Percentiles rank a stretch among this genome's conserved stretches.
Evolutionary conservation across 2,797 vertebrate genomes (phyloP).

Genomic region (Chromobotia macracanthus): DNA sequence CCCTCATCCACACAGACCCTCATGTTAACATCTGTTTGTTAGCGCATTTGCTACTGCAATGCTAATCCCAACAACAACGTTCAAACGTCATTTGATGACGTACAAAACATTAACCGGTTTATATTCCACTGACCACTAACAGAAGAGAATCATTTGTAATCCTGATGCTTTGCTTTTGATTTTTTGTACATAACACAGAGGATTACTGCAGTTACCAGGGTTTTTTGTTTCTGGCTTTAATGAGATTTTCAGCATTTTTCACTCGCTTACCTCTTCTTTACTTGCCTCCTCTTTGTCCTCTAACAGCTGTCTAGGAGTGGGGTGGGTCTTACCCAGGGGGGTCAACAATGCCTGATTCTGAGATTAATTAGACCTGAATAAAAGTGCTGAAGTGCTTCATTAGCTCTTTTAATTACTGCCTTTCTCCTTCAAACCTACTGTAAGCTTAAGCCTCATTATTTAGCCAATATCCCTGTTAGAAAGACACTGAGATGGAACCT

Average conservation of each 20-base stretch:
- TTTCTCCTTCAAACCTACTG: constrained; percentile 45
- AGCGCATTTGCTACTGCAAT: not conserved
- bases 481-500: constrained; percentile 3
- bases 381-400: constrained; percentile 55
- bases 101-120: not conserved
- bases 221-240: constrained; percentile 62
- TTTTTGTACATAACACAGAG: constrained; percentile 65
- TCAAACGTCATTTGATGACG: constrained; percentile 2
- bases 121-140: constrained; percentile 23
- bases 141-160: constrained; percentile 59
- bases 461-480: constrained; percentile 39
- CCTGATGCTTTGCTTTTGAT: constrained; percentile 54
- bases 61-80: constrained; percentile 6
- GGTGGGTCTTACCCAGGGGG: constrained; percentile 52
- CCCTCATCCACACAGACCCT: not conserved
- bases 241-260: constrained; percentile 58
- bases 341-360: constrained; percentile 55
- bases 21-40: not conserved
- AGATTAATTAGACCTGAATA: constrained; percentile 61
- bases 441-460: constrained; percentile 48
- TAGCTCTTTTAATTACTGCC: constrained; percentile 58
- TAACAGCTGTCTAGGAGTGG: constrained; percentile 39
- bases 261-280: constrained; percentile 31
- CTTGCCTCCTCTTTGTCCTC: constrained; percentile 45
- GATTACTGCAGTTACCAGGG: constrained; percentile 70